Conservation (phyloP, 1,140 invertebrate species). For the Bacillus rossius region DNA sequence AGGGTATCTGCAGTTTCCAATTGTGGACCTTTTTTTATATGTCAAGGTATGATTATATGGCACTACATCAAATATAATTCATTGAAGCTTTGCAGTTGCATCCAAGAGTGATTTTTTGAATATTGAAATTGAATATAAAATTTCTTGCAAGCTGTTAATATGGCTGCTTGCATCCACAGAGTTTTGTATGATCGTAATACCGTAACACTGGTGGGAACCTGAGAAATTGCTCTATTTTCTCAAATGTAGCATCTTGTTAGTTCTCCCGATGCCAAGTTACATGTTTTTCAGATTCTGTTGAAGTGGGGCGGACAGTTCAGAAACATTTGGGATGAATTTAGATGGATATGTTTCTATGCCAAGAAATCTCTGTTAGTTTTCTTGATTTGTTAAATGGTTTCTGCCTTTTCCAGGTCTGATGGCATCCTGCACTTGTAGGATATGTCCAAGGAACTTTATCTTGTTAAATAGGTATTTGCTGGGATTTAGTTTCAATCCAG, state of each 20-base stretch:
- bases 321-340: conserved; percentile 17
- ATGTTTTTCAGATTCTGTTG: conserved; percentile 27
- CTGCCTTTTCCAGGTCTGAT: conserved; percentile 25
- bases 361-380: conserved; percentile 25
- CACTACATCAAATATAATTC: conserved; percentile 2
- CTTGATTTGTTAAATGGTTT: conserved; percentile 6
- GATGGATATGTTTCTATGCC: conserved; percentile 27
- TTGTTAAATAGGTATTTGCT: background rate
- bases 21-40: conserved; percentile 14
- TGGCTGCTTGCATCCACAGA: conserved; percentile 11
- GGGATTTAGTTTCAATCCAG: background rate
- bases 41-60: background rate
- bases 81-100: conserved; percentile 32
- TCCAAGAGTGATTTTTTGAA: conserved; percentile 31
- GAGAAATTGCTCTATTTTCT: conserved; percentile 26
- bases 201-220: conserved; percentile 12
- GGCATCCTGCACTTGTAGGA: conserved; percentile 3
- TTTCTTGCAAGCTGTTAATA: background rate
- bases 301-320: conserved; percentile 25
- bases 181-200: conserved; percentile 24
- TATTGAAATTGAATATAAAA: conserved; percentile 25
- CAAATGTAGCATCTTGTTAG: conserved; percentile 16
- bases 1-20: no score
- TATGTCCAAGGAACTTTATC: conserved; percentile 8
- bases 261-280: conserved; percentile 24